Percentiles rank a stretch among this genome's conserved stretches.
phyloP scores from a whole-genome alignment of 2,113 vertebrate species.

The Athene cunicularia region DNA sequence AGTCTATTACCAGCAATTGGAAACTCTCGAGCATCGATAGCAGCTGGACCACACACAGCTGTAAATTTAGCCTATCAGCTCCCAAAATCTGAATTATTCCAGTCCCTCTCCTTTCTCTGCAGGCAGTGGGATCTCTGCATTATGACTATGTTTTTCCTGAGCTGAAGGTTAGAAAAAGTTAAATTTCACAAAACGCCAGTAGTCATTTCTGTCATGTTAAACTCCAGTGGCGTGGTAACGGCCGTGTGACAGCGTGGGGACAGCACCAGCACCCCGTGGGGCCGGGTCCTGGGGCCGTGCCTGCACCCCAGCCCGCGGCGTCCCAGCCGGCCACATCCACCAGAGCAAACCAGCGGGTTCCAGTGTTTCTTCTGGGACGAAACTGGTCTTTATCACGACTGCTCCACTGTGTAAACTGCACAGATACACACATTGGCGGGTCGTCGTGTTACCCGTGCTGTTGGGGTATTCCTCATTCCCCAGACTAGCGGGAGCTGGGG shows the following conservation, averaged over 20 bases:
- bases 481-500: neutral
- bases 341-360: fast-evolving
- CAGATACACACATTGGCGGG: too few species aligned
- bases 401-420: neutral
- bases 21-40: conserved; percentile 90
- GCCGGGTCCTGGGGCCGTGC: neutral
- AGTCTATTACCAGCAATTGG: conserved; percentile 96
- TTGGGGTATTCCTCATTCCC: fast-evolving
- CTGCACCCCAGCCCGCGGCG: neutral
- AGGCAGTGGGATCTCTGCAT: neutral
- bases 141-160: conserved; percentile 18
- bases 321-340: fast-evolving
- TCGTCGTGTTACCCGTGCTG: fast-evolving
- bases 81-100: conserved; percentile 29
- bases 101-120: neutral
- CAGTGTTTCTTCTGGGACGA: neutral
- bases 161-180: conserved; percentile 31
- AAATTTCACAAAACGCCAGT: neutral
- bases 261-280: neutral
- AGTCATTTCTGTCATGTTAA: neutral
- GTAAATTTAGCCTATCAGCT: conserved; percentile 76
- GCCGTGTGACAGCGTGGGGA: fast-evolving
- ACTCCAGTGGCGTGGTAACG: neutral
- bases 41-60: conserved; percentile 82
- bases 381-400: fast-evolving